Evolutionary conservation across 1,140 invertebrate genomes (phyloP), one percentile per base, ranked within the genome.

Genomic region (Leptinotarsa defecta): DNA sequence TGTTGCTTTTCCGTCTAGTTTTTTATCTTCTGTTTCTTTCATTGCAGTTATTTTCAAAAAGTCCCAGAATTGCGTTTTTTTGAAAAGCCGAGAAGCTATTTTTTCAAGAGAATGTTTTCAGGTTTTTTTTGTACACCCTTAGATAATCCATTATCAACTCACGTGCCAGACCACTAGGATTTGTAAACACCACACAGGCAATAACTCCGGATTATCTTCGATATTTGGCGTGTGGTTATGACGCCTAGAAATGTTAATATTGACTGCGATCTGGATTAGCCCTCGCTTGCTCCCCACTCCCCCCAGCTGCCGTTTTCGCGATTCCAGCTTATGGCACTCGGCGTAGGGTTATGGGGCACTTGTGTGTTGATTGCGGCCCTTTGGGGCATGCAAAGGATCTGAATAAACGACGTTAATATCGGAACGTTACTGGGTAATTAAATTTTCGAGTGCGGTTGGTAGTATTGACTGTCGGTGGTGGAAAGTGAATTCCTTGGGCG

Each of bases 211-310:
- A 83, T 83, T 83, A 81, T 76, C 80, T 76, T 77, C 78, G 81
- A 82, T 81, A 79, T 82, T 83, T 81, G 81, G 80, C 80, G 80
- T 79, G 76, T 78, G 81, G 81, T 83, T 82, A 83, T 82, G 82
- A 83, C 81, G 80, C 78, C 79, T 80, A 79, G 81, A 82, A 82
- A 82, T 81, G 81, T 81, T 81, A 82, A 82, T 82, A 82, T 82
- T 82, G 80, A 81, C 80, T 79, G 81, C 77, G 73, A 74, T 73
- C 72, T 70, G 52, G 77, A 73, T 77, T 73, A 70, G 24, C 52
- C 52, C 52, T 19, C 52, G 15, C 52, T 19, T n/a, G 52, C 52
- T 57, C 34, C 34, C 34, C 34, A 43, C 8, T 43, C 34, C 8
- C 34, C 34, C 34, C 34, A 43, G 52, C n/a, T 19, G n/a, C n/a